These are phyloP conservation scores for Lamellibrachia satsuma DNA, from an alignment of 2,888 invertebrate genomes.

Conservation along the genomic window DNA sequence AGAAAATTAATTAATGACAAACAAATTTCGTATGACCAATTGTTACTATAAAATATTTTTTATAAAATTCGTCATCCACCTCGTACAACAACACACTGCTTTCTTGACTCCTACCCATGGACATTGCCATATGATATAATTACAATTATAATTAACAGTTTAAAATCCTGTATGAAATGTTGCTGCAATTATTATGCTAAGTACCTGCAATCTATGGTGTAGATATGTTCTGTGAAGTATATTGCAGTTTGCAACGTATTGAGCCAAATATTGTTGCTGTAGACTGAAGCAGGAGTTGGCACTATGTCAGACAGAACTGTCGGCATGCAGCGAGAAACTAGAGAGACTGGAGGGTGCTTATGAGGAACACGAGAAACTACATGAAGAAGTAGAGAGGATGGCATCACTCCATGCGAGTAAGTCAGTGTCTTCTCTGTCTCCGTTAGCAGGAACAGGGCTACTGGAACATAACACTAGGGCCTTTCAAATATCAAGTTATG, in stretches of 20 bases:
- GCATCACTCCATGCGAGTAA: conserved; percentile 49
- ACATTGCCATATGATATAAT: too few species aligned
- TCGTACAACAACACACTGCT: too few species aligned
- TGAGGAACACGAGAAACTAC: conserved; percentile 47
- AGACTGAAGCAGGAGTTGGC: conserved; percentile 52
- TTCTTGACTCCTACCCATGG: too few species aligned
- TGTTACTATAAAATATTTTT: too few species aligned
- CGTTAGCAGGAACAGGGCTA: too few species aligned
- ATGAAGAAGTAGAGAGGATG: conserved; percentile 51
- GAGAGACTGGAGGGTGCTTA: conserved; percentile 49
- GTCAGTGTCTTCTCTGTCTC: conserved; percentile 29
- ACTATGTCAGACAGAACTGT: conserved; percentile 50
- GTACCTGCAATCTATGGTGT: background rate
- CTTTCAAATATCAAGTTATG: too few species aligned
- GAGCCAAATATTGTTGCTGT: conserved; percentile 24
- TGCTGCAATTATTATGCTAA: background rate
- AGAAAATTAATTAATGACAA: too few species aligned
- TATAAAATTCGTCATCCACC: too few species aligned
- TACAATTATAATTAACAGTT: background rate
- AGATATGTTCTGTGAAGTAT: background rate
- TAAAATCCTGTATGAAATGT: background rate
- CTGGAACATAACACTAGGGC: too few species aligned
- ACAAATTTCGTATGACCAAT: too few species aligned
- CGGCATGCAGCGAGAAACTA: conserved; percentile 45
- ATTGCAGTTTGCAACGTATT: background rate